phyloP scores from a whole-genome alignment of 2,797 vertebrate species.

The Tenualosa thibaudeaui region DNA sequence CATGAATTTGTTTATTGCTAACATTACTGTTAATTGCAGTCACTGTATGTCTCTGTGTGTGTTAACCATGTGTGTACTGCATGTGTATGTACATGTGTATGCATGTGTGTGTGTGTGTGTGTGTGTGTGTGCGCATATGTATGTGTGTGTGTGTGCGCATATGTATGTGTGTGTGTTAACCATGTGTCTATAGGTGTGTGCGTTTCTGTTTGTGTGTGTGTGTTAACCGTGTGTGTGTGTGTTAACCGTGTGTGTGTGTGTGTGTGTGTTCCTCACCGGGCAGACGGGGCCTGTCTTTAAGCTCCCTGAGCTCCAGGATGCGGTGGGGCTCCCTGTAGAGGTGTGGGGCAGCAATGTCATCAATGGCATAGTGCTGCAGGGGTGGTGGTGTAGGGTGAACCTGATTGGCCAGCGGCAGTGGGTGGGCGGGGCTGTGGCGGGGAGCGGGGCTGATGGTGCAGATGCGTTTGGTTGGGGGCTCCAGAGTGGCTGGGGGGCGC shows the following conservation, averaged over 20 bases:
- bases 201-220: background rate
- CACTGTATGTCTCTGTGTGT: no score
- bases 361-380: constrained; percentile 95
- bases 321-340: constrained; percentile 87
- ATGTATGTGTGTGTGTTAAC: background rate
- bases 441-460: constrained; percentile 98
- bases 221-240: background rate
- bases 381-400: constrained; percentile 95
- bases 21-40: no score
- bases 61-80: no score
- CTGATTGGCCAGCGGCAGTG: constrained; percentile 83
- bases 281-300: constrained; percentile 85
- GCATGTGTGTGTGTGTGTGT: background rate
- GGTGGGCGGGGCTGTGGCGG: constrained; percentile 93
- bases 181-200: background rate
- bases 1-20: no score
- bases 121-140: background rate
- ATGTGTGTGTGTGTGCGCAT: background rate
- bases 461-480: constrained; percentile 91
- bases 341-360: constrained; percentile 92
- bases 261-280: constrained; percentile 68
- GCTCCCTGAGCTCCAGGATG: constrained; percentile 88
- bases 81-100: background rate
- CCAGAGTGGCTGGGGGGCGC: constrained; percentile 81
- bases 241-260: background rate